Evolutionary conservation across 2,113 vertebrate species (phyloP), one percentile per base, ranked within the genome.

Genomic region (Scolopax mira): DNA sequence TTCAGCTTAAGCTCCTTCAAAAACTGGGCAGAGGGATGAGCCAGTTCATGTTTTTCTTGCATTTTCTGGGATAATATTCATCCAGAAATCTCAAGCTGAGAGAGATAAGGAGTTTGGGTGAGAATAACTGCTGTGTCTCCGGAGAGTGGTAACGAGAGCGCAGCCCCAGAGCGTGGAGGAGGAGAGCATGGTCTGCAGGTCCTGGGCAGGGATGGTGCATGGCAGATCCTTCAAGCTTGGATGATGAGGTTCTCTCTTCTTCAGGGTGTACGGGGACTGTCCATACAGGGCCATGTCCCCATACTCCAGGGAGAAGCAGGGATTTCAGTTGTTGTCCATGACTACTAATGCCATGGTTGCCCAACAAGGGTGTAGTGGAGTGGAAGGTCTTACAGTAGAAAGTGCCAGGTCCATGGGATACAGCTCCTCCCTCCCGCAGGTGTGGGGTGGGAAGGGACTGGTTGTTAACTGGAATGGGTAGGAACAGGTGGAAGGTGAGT

Each of bases 31-130:
- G 75, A 81, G 37, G 77, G 79, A 96, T 96, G 95, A 96, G 89
- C 84, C 39, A 54, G 66, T 94, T 90, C 81, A 77, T 94, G 89
- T 95, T 96, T 96, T 96, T 94, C 92, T 70, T 96, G 92, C 94
- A 74, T 93, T 96, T 96, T 92, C 81, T 85, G 41, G 70, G 85
- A 97, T 94, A 91, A 95, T 94, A 72, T 82, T 95, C 19, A 92
- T 73, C 88, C 90, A 78, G 82, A 96, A 84, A 94, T 97, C 96
- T 95, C 79, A 60, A 79, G 46, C 90, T 65, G 70, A 44, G 62
- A 92, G 64, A 95, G 90, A 96, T 93, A 74, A 96, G 71, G 77
- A 93, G 30, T 79, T 94, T n/a, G 90, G 57, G 52, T 28, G n/a
- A 78, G 79, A 74, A 44, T 74, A 73, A 42, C 80, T 96, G 65